Conservation (phyloP, 30 jellyfish, hydroid and myxozoan genomes). For the Haliclystus octoradiatus region DNA sequence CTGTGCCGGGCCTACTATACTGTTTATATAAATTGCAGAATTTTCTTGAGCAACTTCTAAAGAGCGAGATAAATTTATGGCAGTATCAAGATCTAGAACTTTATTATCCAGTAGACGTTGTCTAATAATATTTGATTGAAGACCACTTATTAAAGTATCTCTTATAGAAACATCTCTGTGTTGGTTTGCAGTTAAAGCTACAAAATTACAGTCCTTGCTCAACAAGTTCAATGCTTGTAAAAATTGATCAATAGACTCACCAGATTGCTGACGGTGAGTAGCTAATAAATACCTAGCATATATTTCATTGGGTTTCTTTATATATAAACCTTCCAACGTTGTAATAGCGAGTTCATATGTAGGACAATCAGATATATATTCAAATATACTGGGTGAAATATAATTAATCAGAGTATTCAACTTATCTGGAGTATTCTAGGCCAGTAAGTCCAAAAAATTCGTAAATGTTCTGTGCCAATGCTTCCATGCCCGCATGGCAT, state of each 20-base stretch:
- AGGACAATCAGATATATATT: slow-evolving; percentile 22
- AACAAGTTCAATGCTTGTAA: slow-evolving; percentile 45
- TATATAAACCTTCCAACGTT: slow-evolving; percentile 27
- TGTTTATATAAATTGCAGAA: slow-evolving; percentile 28
- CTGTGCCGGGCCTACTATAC: too few species aligned
- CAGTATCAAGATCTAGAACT: slow-evolving; percentile 11
- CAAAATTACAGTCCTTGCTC: slow-evolving; percentile 54
- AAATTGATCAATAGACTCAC: slow-evolving; percentile 49
- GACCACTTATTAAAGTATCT: slow-evolving; percentile 57
- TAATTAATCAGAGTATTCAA: slow-evolving; percentile 27
- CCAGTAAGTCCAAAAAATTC: slow-evolving; percentile 33
- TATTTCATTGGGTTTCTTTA: slow-evolving; percentile 47
- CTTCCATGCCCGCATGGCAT: slow-evolving; percentile 38
- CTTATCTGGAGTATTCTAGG: slow-evolving; percentile 28
- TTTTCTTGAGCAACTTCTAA: slow-evolving; percentile 39
- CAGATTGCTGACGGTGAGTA: slow-evolving; percentile 39
- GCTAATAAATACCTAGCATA: too few species aligned
- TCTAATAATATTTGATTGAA: slow-evolving; percentile 31
- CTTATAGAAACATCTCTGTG: slow-evolving; percentile 31
- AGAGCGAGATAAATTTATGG: slow-evolving; percentile 23
- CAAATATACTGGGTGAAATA: slow-evolving; percentile 38
- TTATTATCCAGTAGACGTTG: slow-evolving; percentile 46
- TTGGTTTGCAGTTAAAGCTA: slow-evolving; percentile 24
- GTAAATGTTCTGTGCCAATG: slow-evolving; percentile 59
- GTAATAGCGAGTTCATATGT: slow-evolving; percentile 34